A percentile compares a stretch with the other conserved stretches of the same genome.
These are phyloP conservation scores for Colistium nudipinnis DNA, from an alignment of 2,113 vertebrate species.

Conservation along the genomic window DNA sequence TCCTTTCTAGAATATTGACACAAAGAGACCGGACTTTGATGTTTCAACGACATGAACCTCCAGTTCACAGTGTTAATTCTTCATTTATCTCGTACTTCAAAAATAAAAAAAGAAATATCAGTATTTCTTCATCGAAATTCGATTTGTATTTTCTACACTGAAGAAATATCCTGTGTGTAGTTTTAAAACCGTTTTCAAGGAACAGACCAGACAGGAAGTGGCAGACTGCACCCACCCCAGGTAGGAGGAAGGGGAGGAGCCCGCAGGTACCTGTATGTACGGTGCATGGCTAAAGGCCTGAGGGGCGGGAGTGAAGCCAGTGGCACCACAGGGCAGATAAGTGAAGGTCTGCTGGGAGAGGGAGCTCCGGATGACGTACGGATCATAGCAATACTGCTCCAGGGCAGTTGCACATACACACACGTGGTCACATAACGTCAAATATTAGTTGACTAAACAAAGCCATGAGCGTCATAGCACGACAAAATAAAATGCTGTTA, in stretches of 20 bases:
- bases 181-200: too few species aligned
- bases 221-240: conserved; percentile 59
- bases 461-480: not conserved
- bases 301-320: conserved; percentile 52
- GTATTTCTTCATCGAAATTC: too few species aligned
- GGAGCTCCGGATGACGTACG: conserved; percentile 73
- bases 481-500: not conserved
- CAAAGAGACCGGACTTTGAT: too few species aligned
- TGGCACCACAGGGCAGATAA: conserved; percentile 56
- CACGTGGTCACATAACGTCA: conserved; percentile 12
- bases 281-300: conserved; percentile 57
- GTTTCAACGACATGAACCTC: too few species aligned
- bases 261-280: conserved; percentile 65
- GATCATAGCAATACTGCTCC: conserved; percentile 76
- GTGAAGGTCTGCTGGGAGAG: conserved; percentile 74
- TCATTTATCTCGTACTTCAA: too few species aligned
- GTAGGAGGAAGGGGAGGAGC: conserved; percentile 4
- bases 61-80: too few species aligned
- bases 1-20: too few species aligned
- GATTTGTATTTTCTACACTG: too few species aligned
- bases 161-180: too few species aligned
- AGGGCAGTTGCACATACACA: conserved; percentile 44
- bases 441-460: conserved; percentile 7
- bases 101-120: too few species aligned
- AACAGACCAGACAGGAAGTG: not conserved